phyloP scores from a whole-genome alignment of 2,888 invertebrate species.

The Phytoseiulus persimilis region DNA sequence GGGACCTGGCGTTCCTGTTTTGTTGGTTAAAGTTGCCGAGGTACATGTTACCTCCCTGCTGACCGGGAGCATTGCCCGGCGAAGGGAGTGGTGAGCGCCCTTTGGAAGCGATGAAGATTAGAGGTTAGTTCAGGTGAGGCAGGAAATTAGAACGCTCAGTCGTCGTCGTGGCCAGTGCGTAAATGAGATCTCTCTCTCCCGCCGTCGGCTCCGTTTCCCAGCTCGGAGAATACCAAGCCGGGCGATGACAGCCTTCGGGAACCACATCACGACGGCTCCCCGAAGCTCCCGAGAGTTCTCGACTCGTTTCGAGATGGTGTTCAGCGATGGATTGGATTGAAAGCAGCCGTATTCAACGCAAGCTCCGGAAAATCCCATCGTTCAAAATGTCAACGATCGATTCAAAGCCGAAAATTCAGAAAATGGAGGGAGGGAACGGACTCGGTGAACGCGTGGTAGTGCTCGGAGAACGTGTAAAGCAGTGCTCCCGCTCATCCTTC shows the following conservation, averaged over 20 bases:
- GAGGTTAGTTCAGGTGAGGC: not conserved
- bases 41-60: slow-evolving; percentile 37
- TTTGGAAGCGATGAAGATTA: not conserved
- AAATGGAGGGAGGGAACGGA: not conserved
- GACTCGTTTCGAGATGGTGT: too few species aligned
- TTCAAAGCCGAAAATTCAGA: not conserved
- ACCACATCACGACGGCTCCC: too few species aligned
- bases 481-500: not conserved
- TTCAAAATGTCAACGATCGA: not conserved
- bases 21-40: slow-evolving; percentile 38
- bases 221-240: too few species aligned
- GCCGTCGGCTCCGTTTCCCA: too few species aligned
- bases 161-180: not conserved
- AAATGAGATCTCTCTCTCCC: too few species aligned
- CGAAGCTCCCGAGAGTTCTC: too few species aligned
- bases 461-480: not conserved
- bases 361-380: not conserved
- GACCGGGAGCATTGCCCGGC: slow-evolving; percentile 22
- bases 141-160: not conserved
- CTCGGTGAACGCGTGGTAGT: not conserved
- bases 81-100: slow-evolving; percentile 33
- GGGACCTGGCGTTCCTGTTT: slow-evolving; percentile 37
- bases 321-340: too few species aligned
- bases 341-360: too few species aligned
- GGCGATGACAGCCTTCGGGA: too few species aligned